Evolutionary conservation across 2,797 vertebrate species (phyloP).

Genomic region (Sternotherus odoratus): DNA sequence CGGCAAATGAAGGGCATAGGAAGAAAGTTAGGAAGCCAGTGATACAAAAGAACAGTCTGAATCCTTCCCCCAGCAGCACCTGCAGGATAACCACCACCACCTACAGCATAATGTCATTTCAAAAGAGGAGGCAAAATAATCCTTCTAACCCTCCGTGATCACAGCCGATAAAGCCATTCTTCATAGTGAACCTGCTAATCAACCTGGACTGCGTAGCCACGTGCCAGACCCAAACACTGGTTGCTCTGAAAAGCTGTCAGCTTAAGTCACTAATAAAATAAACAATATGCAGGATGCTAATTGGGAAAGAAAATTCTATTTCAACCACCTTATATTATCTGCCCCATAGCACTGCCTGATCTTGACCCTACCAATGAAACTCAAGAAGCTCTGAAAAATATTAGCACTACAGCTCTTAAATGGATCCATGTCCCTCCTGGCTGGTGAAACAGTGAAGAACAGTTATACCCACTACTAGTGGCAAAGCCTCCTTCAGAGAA

Average conservation of each 20-base stretch:
- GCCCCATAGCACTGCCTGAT: no score
- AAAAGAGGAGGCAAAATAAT: neutral
- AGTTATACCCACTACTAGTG: neutral
- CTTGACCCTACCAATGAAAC: neutral
- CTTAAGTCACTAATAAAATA: neutral
- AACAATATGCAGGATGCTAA: neutral
- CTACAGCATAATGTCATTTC: neutral
- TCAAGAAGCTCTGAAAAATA: neutral
- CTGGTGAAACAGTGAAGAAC: neutral
- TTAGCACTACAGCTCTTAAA: neutral
- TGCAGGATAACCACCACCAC: no score
- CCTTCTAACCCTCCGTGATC: neutral
- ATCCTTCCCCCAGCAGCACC: neutral
- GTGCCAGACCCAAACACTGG: neutral
- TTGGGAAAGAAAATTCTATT: neutral
- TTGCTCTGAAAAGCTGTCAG: no score
- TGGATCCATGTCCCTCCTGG: neutral
- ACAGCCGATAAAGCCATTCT: neutral
- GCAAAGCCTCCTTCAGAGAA: neutral
- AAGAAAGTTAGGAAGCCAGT: neutral
- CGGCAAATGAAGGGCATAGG: neutral
- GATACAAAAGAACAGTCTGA: neutral
- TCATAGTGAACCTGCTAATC: neutral
- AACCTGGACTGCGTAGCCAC: neutral
- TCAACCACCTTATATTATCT: neutral